Percentiles rank a stretch among this genome's conserved stretches.
Conservation (phyloP, 2,113 vertebrate genomes). For the Hipposideros armiger region DNA sequence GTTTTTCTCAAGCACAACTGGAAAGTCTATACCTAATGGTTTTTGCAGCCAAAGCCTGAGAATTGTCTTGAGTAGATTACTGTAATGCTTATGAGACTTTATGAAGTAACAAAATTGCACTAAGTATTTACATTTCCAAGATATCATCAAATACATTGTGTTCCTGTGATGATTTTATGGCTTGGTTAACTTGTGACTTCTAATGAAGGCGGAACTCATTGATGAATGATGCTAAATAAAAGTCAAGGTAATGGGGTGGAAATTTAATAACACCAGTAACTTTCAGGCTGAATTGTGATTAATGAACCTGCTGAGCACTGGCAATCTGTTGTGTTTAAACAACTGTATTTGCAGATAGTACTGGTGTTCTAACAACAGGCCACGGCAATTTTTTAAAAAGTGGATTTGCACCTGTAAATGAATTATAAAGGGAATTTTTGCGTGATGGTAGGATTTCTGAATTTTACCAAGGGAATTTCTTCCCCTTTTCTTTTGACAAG, state of each 20-base stretch:
- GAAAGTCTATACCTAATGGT: neutral
- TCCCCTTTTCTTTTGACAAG: slow-evolving; percentile 61
- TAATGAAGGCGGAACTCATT: slow-evolving; percentile 60
- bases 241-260: slow-evolving; percentile 71
- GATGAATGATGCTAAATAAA: slow-evolving; percentile 61
- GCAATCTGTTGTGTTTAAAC: slow-evolving; percentile 74
- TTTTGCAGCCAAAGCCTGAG: slow-evolving; percentile 43
- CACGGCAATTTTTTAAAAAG: neutral
- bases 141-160: slow-evolving; percentile 49
- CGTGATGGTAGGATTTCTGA: slow-evolving; percentile 55
- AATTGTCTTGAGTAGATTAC: neutral
- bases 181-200: slow-evolving; percentile 74
- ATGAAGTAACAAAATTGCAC: slow-evolving; percentile 54
- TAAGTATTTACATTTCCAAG: slow-evolving; percentile 66
- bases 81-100: slow-evolving; percentile 41
- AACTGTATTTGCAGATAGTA: slow-evolving; percentile 70
- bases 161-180: slow-evolving; percentile 56
- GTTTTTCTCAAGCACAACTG: neutral
- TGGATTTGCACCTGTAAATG: slow-evolving; percentile 25
- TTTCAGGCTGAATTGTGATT: slow-evolving; percentile 70
- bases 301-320: slow-evolving; percentile 38
- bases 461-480: slow-evolving; percentile 64
- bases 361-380: slow-evolving; percentile 14
- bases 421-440: slow-evolving; percentile 47
- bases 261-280: slow-evolving; percentile 72